Conservation (phyloP, 2,888 invertebrate species). For the Volucella inflata region DNA sequence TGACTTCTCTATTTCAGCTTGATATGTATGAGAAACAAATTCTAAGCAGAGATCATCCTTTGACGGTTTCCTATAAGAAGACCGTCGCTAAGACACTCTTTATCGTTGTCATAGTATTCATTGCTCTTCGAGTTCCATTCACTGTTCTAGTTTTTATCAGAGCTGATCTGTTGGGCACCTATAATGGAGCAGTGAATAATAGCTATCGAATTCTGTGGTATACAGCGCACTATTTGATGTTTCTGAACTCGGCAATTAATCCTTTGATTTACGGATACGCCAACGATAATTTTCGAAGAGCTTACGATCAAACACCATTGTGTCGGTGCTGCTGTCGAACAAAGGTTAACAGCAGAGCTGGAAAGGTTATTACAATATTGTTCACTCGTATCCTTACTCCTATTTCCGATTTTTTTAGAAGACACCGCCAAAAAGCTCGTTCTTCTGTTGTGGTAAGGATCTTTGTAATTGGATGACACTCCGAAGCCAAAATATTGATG, state of each 20-base stretch:
- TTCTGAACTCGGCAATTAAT: conserved; percentile 89
- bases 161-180: conserved; percentile 77
- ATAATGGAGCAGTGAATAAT: conserved; percentile 82
- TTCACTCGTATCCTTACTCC: background rate
- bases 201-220: conserved; percentile 87
- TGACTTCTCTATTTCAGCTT: conserved; percentile 83
- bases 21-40: conserved; percentile 88
- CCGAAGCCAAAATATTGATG: conserved; percentile 33
- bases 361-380: conserved; percentile 10
- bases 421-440: background rate
- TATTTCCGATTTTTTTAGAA: conserved; percentile 21
- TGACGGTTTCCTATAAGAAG: conserved; percentile 87
- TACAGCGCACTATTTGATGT: conserved; percentile 88
- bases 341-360: background rate
- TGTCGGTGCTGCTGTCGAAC: conserved; percentile 76
- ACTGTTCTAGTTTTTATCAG: conserved; percentile 89
- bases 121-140: conserved; percentile 89
- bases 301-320: conserved; percentile 86
- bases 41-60: conserved; percentile 86
- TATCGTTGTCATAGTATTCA: conserved; percentile 88
- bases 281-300: conserved; percentile 88
- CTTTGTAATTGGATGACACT: conserved; percentile 23
- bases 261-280: conserved; percentile 91
- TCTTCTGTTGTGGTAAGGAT: background rate
- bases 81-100: conserved; percentile 89